Evolutionary conservation across 2,888 invertebrate genomes (phyloP).

Genomic region (Drosophila robusta): DNA sequence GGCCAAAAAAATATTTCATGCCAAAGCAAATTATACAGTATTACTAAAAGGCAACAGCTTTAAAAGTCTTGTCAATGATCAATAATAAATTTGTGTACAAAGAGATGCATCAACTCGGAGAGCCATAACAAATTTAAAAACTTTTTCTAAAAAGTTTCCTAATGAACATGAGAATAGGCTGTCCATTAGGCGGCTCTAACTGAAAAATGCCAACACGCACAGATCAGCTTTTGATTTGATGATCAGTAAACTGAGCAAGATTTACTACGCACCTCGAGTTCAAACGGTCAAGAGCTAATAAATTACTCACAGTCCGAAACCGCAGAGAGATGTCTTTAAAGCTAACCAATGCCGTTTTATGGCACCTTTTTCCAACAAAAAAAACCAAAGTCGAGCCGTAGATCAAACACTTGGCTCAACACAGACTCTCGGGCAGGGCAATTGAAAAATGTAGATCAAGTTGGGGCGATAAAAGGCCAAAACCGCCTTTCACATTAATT

Average conservation of each 20-base stretch:
- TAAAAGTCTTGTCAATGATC: not conserved
- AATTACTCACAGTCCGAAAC: conserved; percentile 48
- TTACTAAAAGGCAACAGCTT: not conserved
- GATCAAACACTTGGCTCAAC: conserved; percentile 35
- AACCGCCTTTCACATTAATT: conserved; percentile 74
- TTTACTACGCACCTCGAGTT: conserved; percentile 52
- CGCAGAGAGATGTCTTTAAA: conserved; percentile 33
- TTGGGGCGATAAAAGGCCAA: conserved; percentile 67
- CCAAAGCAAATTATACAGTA: too few relatives aligned
- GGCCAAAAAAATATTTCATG: too few relatives aligned
- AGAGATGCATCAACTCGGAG: not conserved
- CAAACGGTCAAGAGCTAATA: conserved; percentile 72
- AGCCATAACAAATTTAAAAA: conserved; percentile 54
- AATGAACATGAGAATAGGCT: conserved; percentile 45
- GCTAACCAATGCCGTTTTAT: conserved; percentile 55
- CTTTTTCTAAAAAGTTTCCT: conserved; percentile 24
- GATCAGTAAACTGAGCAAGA: conserved; percentile 75
- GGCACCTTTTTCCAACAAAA: conserved; percentile 52
- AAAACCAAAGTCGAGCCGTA: conserved; percentile 27
- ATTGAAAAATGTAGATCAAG: conserved; percentile 74
- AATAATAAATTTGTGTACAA: conserved; percentile 13
- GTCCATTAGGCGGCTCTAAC: conserved; percentile 27
- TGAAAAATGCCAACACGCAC: conserved; percentile 66
- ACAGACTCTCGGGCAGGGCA: conserved; percentile 31
- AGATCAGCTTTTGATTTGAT: conserved; percentile 55